Conservation (phyloP, 2,888 invertebrate species). For the Philopedon plagiatum region DNA sequence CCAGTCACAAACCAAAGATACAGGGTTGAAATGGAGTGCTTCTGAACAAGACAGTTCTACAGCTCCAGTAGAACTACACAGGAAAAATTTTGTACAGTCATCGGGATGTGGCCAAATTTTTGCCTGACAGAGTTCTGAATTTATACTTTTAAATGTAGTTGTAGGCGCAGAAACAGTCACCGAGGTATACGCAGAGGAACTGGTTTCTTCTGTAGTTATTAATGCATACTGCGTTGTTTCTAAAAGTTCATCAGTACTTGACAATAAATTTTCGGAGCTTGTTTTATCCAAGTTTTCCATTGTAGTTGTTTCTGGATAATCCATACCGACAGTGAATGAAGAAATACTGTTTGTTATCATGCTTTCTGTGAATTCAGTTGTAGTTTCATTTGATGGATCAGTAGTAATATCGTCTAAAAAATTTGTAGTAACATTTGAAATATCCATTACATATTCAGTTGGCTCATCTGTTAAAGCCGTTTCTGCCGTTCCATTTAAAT, state of each 20-base stretch:
- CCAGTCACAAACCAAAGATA: constrained; percentile 7
- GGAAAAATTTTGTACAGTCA: not conserved
- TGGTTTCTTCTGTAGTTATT: not conserved
- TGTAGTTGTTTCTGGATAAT: not conserved
- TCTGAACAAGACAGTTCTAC: not conserved
- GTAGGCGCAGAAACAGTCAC: too few relatives aligned
- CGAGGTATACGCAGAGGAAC: not conserved
- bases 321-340: too few relatives aligned
- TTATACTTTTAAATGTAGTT: too few relatives aligned
- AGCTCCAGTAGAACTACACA: constrained; percentile 9
- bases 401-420: too few relatives aligned
- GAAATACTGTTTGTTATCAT: too few relatives aligned
- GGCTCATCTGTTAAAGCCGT: too few relatives aligned
- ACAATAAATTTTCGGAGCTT: not conserved
- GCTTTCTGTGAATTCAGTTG: not conserved
- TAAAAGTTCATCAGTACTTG: not conserved
- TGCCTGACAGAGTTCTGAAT: too few relatives aligned
- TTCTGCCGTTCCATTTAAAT: not conserved
- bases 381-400: not conserved
- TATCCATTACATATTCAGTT: too few relatives aligned
- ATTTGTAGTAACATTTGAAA: too few relatives aligned
- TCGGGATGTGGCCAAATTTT: constrained; percentile 18
- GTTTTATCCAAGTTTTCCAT: not conserved
- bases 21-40: not conserved
- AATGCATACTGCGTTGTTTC: not conserved